A percentile compares a stretch with the other conserved stretches of the same genome.
phyloP scores from a whole-genome alignment of 1,140 invertebrate species.

The Anthonomus grandis region DNA sequence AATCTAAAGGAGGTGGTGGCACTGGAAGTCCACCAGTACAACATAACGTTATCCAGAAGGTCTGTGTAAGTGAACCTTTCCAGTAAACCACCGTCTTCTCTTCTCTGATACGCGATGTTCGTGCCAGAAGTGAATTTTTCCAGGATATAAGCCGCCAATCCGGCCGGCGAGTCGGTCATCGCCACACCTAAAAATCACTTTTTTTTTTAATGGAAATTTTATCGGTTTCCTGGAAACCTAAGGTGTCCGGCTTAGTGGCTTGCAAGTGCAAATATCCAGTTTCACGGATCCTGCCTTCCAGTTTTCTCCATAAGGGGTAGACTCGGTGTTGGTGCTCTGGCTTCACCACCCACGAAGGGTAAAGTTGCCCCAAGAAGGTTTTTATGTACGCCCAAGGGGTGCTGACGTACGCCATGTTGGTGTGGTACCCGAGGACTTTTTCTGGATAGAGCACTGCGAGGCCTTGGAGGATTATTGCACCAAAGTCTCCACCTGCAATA shows the following conservation, averaged over 20 bases:
- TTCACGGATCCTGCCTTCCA: conserved; percentile 59
- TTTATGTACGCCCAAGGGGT: conserved; percentile 50
- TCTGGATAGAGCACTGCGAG: conserved; percentile 69
- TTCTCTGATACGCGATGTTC: conserved; percentile 54
- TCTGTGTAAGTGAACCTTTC: conserved; percentile 66
- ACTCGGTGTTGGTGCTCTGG: conserved; percentile 56
- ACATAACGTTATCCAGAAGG: conserved; percentile 83
- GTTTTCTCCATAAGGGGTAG: conserved; percentile 58
- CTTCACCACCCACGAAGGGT: conserved; percentile 57
- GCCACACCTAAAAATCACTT: conserved; percentile 52
- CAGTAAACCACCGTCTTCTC: conserved; percentile 63
- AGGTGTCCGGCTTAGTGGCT: conserved; percentile 88
- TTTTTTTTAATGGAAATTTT: neutral
- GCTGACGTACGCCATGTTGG: conserved; percentile 59
- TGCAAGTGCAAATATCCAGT: conserved; percentile 81
- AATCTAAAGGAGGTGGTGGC: conserved; percentile 75
- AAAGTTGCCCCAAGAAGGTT: conserved; percentile 52
- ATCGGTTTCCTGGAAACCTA: conserved; percentile 54
- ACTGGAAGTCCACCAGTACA: conserved; percentile 78
- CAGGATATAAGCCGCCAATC: conserved; percentile 76
- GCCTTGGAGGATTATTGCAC: conserved; percentile 57
- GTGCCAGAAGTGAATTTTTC: conserved; percentile 83
- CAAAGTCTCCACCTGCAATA: conserved; percentile 78
- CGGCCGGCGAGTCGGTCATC: conserved; percentile 65
- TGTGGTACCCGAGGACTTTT: conserved; percentile 64